Conservation (phyloP, 1,140 invertebrate species). For the Liolophura sinensis region DNA sequence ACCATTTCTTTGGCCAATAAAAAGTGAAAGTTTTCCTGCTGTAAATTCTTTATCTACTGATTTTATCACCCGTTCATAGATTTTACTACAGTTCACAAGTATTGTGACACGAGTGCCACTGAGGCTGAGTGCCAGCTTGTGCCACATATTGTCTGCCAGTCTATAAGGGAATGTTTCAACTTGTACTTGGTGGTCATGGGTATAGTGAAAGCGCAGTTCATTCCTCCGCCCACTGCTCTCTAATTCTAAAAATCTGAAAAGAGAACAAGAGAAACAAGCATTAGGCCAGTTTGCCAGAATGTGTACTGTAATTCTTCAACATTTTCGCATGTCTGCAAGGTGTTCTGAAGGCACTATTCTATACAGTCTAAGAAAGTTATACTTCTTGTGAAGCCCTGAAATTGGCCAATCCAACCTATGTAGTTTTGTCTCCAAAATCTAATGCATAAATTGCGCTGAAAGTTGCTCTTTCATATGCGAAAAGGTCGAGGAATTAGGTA, state of each 20-base stretch:
- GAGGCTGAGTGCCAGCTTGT: conserved; percentile 79
- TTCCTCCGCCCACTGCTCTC: conserved; percentile 86
- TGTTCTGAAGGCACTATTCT: too few species aligned
- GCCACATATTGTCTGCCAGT: conserved; percentile 84
- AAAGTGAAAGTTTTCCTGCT: conserved; percentile 65
- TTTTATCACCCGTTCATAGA: conserved; percentile 75
- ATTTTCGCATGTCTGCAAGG: too few species aligned
- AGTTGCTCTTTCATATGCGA: too few species aligned
- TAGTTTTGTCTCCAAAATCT: too few species aligned
- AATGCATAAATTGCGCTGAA: too few species aligned
- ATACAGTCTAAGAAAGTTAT: too few species aligned
- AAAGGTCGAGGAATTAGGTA: too few species aligned
- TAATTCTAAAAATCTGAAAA: conserved; percentile 80
- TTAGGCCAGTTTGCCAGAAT: neutral
- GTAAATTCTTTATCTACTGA: conserved; percentile 66
- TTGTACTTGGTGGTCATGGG: conserved; percentile 61
- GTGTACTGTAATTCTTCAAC: too few species aligned
- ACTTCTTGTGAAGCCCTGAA: too few species aligned
- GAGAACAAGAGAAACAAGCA: conserved; percentile 17
- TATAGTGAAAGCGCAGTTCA: conserved; percentile 70
- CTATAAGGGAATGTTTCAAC: conserved; percentile 85
- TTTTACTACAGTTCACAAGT: conserved; percentile 81
- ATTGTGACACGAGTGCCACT: conserved; percentile 81
- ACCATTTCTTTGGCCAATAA: conserved; percentile 83
- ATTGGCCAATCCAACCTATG: too few species aligned